Base-by-base conservation (phyloP, 2,888 invertebrate species). In the Crematogaster levior region DNA sequence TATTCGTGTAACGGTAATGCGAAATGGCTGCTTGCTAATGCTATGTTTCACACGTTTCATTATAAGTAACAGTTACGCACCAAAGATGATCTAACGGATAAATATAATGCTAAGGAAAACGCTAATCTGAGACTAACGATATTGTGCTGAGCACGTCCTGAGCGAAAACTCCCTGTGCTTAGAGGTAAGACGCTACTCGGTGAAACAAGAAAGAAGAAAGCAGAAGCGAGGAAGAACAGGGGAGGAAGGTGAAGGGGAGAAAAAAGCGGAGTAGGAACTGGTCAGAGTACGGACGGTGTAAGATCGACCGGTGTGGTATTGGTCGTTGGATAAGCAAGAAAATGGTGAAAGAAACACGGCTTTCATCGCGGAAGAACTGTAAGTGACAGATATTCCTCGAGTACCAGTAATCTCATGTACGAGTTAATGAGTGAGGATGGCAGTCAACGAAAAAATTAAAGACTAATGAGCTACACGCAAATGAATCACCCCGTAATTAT, bases 321-420 rank as follows among this genome's bases (percentile, higher is more conserved):
- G 84, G 85, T 85, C 86, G 86, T 85, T 86, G 86, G 82, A 84
- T 83, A 85, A 88, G 85, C 85, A 63, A 81, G 82, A 83, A 68
- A 58, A 89, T 46, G 43, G 30, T 56, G 72, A 46, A 79, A 72
- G 77, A 79, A 79, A 56, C 77, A 9, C 43, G 34, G 56, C 72
- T 70, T 79, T 72, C 77, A 72, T 79, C 77, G 73, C 72, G 77
- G 73, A 72, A 72, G 73, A 56, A 56, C 77, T 72, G 56, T 24
- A 56, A 56, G 34, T 56, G 77, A 70, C 51, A 56, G 77, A 72
- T 79, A 79, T 72, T 43, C 43, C 21, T 70, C 12, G 68, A 66
- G 66, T 12, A 21, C 21, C 70, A 43, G 56, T 30, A 56, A 30
- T 72, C n/a, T n/a, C 56, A 46, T 43, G 24, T 27, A 12, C 60